phyloP scores from a whole-genome alignment of 2,113 vertebrate genomes.

The Apteryx mantelli region DNA sequence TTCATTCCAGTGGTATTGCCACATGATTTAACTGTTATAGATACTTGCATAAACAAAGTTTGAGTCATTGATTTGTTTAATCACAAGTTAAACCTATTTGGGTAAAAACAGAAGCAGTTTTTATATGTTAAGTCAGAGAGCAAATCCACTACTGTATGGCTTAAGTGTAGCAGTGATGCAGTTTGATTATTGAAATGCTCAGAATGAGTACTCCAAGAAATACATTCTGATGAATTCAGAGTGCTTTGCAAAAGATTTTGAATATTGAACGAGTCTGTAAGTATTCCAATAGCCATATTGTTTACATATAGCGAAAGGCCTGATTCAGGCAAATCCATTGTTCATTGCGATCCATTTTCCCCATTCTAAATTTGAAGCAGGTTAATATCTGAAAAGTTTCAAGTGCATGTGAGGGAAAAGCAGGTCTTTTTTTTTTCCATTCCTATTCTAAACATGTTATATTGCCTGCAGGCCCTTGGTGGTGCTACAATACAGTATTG shows the following conservation, averaged over 20 bases:
- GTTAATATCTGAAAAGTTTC: not conserved
- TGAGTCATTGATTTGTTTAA: not conserved
- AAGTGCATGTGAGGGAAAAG: not conserved
- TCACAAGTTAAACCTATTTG: not conserved
- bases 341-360: not conserved
- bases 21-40: not conserved
- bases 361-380: not conserved
- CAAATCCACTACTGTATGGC: not conserved
- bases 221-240: not conserved
- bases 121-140: not conserved
- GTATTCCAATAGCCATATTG: not conserved
- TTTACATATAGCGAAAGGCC: not conserved
- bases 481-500: conserved; percentile 45
- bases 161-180: not conserved
- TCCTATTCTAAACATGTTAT: not conserved
- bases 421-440: not conserved
- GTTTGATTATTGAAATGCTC: not conserved
- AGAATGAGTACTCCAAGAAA: not conserved
- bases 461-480: conserved; percentile 32
- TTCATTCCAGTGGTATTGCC: not conserved
- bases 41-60: not conserved
- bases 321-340: not conserved
- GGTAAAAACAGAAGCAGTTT: not conserved
- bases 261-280: not conserved
- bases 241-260: not conserved